A percentile compares a stretch with the other conserved stretches of the same genome.
Conservation (phyloP, 2,888 invertebrate genomes). For the Parasteatoda lunata region DNA sequence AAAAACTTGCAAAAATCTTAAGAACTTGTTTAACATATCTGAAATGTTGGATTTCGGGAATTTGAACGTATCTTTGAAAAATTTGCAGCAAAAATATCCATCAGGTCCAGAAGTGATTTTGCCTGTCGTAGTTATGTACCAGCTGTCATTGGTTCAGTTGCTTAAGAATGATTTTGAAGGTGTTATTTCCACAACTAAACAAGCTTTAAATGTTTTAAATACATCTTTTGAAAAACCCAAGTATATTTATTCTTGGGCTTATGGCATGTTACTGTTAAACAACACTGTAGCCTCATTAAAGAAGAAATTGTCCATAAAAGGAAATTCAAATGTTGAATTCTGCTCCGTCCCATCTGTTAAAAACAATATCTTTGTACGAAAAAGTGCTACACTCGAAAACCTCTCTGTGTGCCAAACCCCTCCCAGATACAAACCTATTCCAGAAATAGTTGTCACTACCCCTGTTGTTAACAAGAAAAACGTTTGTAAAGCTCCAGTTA, state of each 20-base stretch:
- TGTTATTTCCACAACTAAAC: neutral
- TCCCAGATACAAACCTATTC: slow-evolving; percentile 13
- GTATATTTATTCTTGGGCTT: slow-evolving; percentile 23
- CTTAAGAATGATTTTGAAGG: slow-evolving; percentile 10
- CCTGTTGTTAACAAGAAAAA: neutral
- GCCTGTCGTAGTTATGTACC: neutral
- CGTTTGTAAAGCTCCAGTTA: slow-evolving; percentile 37
- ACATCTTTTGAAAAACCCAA: slow-evolving; percentile 10
- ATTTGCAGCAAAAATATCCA: neutral
- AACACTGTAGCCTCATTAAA: slow-evolving; percentile 28
- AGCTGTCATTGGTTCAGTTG: slow-evolving; percentile 16
- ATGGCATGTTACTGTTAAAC: slow-evolving; percentile 38
- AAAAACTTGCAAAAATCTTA: slow-evolving; percentile 16
- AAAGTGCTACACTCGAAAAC: slow-evolving; percentile 7
- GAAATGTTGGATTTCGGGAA: slow-evolving; percentile 1
- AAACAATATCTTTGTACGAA: slow-evolving; percentile 1
- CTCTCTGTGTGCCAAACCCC: neutral
- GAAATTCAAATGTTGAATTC: slow-evolving; percentile 15
- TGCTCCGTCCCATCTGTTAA: slow-evolving; percentile 33
- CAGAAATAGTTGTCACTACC: slow-evolving; percentile 14
- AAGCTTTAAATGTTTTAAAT: slow-evolving; percentile 20
- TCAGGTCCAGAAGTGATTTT: slow-evolving; percentile 31
- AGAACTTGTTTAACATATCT: neutral
- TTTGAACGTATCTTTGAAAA: neutral
- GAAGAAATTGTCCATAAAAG: slow-evolving; percentile 8